These are phyloP conservation scores for Anhinga rufa DNA, from an alignment of 2,113 vertebrate genomes.

Conservation along the genomic window DNA sequence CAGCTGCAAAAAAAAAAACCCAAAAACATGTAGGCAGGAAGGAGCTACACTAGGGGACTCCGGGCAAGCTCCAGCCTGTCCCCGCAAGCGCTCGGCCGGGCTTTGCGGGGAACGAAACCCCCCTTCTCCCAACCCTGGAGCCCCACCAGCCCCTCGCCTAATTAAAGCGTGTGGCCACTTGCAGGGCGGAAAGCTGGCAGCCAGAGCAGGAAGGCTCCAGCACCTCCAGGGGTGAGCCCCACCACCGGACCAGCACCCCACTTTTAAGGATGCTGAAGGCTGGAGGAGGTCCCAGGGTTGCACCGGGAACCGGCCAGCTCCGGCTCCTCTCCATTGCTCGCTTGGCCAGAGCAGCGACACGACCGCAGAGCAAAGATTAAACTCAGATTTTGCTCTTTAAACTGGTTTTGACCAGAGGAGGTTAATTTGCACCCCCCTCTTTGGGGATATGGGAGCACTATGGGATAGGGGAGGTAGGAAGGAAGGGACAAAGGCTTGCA, in stretches of 20 bases:
- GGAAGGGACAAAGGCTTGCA: background rate
- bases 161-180: background rate
- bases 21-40: background rate
- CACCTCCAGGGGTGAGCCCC: background rate
- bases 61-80: background rate
- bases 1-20: background rate
- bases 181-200: background rate
- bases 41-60: background rate
- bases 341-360: rapidly evolving
- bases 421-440: background rate
- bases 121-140: background rate
- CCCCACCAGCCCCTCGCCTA: background rate
- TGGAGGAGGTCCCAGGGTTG: background rate
- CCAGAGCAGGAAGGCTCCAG: rapidly evolving
- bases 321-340: background rate
- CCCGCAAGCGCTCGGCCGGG: background rate
- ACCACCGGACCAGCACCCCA: rapidly evolving
- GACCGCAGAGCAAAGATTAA: background rate
- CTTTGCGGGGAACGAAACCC: background rate
- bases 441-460: background rate
- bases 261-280: background rate
- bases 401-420: background rate
- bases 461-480: rapidly evolving
- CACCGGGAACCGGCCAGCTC: rapidly evolving
- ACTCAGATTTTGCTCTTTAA: background rate